A percentile compares a stretch with the other conserved stretches of the same genome.
phyloP scores from a whole-genome alignment of 2,797 vertebrate species.

The Xiphophorus birchmanni region DNA sequence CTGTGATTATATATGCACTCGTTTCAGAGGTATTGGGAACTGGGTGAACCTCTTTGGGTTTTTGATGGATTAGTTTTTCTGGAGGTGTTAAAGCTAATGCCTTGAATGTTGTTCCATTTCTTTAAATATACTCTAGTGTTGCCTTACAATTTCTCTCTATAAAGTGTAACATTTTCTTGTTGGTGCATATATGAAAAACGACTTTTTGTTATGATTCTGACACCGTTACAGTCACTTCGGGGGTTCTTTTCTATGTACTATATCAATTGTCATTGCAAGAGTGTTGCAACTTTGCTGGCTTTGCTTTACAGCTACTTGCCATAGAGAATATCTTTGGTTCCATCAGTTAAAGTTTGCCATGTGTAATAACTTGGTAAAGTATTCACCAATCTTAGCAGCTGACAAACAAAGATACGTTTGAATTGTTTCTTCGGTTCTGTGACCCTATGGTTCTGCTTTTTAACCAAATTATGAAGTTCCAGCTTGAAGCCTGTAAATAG shows the following conservation, averaged over 20 bases:
- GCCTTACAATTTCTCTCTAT: conserved; percentile 16
- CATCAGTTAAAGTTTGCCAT: not conserved
- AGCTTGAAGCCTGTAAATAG: not conserved
- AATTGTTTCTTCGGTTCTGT: conserved; percentile 2
- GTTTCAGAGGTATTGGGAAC: not conserved
- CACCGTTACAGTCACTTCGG: not conserved
- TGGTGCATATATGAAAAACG: conserved; percentile 7
- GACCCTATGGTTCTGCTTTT: conserved; percentile 1
- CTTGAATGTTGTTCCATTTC: conserved; percentile 41
- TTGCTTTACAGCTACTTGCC: not conserved
- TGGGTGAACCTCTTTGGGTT: conserved; percentile 19
- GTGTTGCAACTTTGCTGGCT: not conserved
- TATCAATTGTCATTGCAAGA: conserved; percentile 4
- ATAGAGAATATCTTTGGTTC: not conserved
- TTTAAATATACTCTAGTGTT: conserved; percentile 10
- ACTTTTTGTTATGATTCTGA: conserved; percentile 14
- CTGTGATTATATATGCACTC: conserved; percentile 8
- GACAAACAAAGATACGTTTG: conserved; percentile 1
- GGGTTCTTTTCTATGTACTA: conserved; percentile 17
- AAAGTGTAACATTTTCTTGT: conserved; percentile 13
- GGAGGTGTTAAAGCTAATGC: conserved; percentile 29
- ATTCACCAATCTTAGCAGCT: conserved; percentile 27
- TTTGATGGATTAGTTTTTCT: conserved; percentile 10
- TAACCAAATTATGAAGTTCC: not conserved
- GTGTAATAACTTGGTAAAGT: conserved; percentile 6